Base-by-base conservation (phyloP, 2,113 vertebrate species). In the Lamprotornis superbus region DNA sequence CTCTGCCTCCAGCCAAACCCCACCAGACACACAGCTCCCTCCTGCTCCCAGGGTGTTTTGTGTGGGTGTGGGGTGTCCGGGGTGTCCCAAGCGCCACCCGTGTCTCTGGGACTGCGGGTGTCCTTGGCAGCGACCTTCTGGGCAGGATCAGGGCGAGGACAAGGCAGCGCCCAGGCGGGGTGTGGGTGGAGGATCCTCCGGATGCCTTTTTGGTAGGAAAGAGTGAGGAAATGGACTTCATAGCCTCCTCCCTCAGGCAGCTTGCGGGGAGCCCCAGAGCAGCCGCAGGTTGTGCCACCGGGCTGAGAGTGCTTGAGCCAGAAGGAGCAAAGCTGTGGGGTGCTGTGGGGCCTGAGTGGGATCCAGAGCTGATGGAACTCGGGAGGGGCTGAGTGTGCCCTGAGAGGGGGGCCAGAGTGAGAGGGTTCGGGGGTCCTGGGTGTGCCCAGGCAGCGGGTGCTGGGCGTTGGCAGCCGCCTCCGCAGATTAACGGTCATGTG, bases 91-190 rank as follows among this genome's bases (percentile, higher is more conserved):
- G 46, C 12, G 77, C 35, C 10, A 4, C 74, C 18, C 3, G 0
- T 15, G 24, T 53, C 18, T 11, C 50, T 3, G 0, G 19, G 55
- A 40, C 46, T 13, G 25, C 4, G 0, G 52, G 15, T 17, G 85
- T 93, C 95, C 95, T 96, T 96, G 95, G 67, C 33, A 5, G 14
- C 37, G 88, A 96, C 94, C 95, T 96, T 88, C 79, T 0, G 0
- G 30, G 39, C 19, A 3, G 15, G 42, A 74, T 61, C 33, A 14
- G 30, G 63, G 60, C 0, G 2, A 44, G 57, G 69, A 47, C 4
- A 40, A 64, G 67, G 59, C 39, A 71, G 71, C 0, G 9, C 50
- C 10, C 7, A 1, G 33, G 23, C 2, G 12, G 27, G 31, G 13
- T 3, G 1, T 31, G 5, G 12, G 19, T 28, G 40, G 27, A 7